Percentiles rank a stretch among this genome's conserved stretches.
Evolutionary conservation across 1,140 invertebrate species (phyloP).

Genomic region (Trichonephila clavipes): DNA sequence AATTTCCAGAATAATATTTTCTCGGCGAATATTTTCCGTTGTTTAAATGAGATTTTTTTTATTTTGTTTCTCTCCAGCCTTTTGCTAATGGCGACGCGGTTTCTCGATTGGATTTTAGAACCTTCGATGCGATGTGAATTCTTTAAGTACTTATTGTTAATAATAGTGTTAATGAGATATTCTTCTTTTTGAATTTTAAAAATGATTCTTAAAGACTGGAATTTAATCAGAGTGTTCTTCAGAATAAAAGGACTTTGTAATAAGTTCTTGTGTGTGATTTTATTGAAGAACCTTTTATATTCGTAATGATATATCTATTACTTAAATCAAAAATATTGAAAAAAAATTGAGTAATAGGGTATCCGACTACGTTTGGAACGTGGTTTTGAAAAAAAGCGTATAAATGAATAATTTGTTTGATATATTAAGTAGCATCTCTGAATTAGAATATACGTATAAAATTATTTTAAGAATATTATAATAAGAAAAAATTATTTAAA

Average conservation of each 20-base stretch:
- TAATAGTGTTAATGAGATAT: not conserved
- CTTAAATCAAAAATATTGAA: no score
- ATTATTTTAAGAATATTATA: no score
- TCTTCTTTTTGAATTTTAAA: not conserved
- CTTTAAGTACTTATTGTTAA: slow-evolving; percentile 27
- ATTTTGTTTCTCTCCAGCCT: not conserved
- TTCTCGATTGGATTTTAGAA: not conserved
- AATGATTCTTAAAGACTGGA: not conserved
- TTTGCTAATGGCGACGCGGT: not conserved
- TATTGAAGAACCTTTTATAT: not conserved
- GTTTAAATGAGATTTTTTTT: slow-evolving; percentile 16
- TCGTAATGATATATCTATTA: not conserved
- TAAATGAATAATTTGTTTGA: no score
- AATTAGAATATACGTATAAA: no score
- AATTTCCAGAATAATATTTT: slow-evolving; percentile 47
- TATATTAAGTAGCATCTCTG: no score
- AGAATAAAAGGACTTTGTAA: not conserved
- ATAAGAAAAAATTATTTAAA: no score
- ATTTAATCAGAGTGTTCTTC: not conserved
- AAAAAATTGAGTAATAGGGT: no score
- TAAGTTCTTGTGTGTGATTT: not conserved
- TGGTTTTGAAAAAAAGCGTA: no score
- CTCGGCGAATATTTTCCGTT: slow-evolving; percentile 4
- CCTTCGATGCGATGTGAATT: not conserved
- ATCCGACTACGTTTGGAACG: no score